Conservation (phyloP, 2,888 invertebrate species). For the Drosophila anomelani region DNA sequence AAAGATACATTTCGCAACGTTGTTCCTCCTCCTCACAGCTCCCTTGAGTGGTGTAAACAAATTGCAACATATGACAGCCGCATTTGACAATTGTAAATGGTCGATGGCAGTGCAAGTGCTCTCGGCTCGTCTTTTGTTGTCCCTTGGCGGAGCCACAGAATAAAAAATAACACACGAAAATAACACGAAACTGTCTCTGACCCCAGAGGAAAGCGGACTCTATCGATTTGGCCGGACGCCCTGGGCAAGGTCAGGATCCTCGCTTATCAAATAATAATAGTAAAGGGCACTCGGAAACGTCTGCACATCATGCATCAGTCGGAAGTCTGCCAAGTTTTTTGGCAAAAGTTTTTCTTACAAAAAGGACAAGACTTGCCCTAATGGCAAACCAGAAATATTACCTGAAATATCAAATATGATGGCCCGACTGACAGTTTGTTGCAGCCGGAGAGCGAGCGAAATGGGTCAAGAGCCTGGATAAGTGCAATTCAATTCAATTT, state of each 20-base stretch:
- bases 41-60: slow-evolving; percentile 71
- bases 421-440: slow-evolving; percentile 68
- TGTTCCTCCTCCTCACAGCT: slow-evolving; percentile 13
- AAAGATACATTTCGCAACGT: slow-evolving; percentile 48
- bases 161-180: neutral
- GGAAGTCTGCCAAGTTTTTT: slow-evolving; percentile 66
- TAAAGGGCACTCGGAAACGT: slow-evolving; percentile 57
- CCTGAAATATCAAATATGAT: slow-evolving; percentile 79
- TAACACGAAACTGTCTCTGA: slow-evolving; percentile 15
- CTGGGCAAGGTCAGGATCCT: slow-evolving; percentile 67
- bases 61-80: slow-evolving; percentile 79
- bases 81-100: slow-evolving; percentile 79
- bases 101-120: slow-evolving; percentile 43
- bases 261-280: slow-evolving; percentile 40
- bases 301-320: slow-evolving; percentile 76
- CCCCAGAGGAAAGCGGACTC: neutral
- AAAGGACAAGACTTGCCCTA: slow-evolving; percentile 48
- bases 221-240: slow-evolving; percentile 54
- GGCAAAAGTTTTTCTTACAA: slow-evolving; percentile 15
- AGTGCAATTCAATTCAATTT: slow-evolving; percentile 50
- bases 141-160: slow-evolving; percentile 14
- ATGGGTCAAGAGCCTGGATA: slow-evolving; percentile 59
- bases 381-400: slow-evolving; percentile 83
- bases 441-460: slow-evolving; percentile 34
- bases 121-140: slow-evolving; percentile 38